These are phyloP conservation scores for Acanthococcus lagerstroemiae DNA, from an alignment of 2,888 invertebrate genomes.

Conservation along the genomic window DNA sequence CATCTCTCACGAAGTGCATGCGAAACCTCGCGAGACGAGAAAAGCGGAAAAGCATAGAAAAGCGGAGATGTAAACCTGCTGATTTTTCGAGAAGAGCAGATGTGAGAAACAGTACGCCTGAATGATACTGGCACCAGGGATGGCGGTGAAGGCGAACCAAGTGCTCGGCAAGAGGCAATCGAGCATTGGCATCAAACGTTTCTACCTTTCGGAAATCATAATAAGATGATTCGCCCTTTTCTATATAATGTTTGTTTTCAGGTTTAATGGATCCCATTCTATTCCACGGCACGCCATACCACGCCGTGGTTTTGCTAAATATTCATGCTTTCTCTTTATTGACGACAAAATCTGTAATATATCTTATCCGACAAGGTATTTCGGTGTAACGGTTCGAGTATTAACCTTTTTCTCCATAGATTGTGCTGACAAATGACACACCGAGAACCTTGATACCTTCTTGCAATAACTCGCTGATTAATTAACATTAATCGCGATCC, in stretches of 20 bases:
- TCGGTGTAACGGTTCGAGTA: conserved; percentile 15
- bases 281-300: too few relatives aligned
- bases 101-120: conserved; percentile 27
- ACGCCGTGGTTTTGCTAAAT: conserved; percentile 9
- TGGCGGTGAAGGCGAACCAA: conserved; percentile 2
- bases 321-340: conserved; percentile 25
- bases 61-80: not conserved
- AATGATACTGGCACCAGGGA: conserved; percentile 16
- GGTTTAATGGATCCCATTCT: conserved; percentile 13
- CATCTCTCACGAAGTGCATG: conserved; percentile 20
- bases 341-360: not conserved
- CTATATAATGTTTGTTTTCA: conserved; percentile 23
- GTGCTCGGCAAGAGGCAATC: conserved; percentile 23
- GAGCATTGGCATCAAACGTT: conserved; percentile 25
- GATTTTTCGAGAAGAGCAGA: conserved; percentile 17
- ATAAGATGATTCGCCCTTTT: conserved; percentile 29
- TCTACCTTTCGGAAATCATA: conserved; percentile 24
- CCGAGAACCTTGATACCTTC: too few relatives aligned
- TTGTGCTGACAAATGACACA: too few relatives aligned
- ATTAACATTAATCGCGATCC: too few relatives aligned
- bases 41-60: not conserved
- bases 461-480: too few relatives aligned
- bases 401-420: conserved; percentile 24
- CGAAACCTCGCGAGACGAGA: not conserved
- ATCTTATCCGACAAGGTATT: conserved; percentile 19